A percentile compares a stretch with the other conserved stretches of the same genome.
Evolutionary conservation across 2,113 vertebrate genomes (phyloP).

Genomic region (Barnardius zonarius): DNA sequence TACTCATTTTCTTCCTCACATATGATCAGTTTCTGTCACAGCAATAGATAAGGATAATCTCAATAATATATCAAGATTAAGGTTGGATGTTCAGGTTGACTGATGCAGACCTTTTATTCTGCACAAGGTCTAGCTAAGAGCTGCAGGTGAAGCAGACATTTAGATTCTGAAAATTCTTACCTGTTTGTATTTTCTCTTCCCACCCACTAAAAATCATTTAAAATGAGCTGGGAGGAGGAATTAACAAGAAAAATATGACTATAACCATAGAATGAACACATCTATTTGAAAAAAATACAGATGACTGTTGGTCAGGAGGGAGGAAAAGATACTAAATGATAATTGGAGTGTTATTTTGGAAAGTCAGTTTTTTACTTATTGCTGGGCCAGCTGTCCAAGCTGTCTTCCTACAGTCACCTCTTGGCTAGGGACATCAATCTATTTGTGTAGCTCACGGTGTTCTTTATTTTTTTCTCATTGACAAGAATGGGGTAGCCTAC

Average conservation of each 20-base stretch:
- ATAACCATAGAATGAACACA: not conserved
- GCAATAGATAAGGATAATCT: not conserved
- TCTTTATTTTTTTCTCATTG: not conserved
- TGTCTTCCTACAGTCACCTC: not conserved
- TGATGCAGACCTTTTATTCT: conserved; percentile 20
- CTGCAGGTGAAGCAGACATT: conserved; percentile 8
- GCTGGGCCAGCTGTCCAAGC: not conserved
- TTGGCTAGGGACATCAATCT: not conserved
- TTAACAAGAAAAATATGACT: not conserved
- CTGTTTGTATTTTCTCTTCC: conserved; percentile 6
- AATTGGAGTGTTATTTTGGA: not conserved
- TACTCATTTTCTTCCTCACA: conserved; percentile 3
- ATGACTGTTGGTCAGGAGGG: not conserved
- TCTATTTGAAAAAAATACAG: not conserved
- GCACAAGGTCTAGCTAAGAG: not conserved
- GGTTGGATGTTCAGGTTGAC: not conserved
- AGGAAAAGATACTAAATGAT: not conserved
- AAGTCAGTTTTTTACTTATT: not conserved
- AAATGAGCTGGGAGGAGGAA: not conserved
- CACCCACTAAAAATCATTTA: not conserved
- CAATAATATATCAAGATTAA: conserved; percentile 22
- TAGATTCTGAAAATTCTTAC: conserved; percentile 10
- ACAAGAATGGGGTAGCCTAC: not conserved
- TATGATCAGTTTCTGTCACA: conserved; percentile 4
- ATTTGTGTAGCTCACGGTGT: not conserved